phyloP scores from a whole-genome alignment of 2,888 invertebrate species.

The Heliconius charithonia region DNA sequence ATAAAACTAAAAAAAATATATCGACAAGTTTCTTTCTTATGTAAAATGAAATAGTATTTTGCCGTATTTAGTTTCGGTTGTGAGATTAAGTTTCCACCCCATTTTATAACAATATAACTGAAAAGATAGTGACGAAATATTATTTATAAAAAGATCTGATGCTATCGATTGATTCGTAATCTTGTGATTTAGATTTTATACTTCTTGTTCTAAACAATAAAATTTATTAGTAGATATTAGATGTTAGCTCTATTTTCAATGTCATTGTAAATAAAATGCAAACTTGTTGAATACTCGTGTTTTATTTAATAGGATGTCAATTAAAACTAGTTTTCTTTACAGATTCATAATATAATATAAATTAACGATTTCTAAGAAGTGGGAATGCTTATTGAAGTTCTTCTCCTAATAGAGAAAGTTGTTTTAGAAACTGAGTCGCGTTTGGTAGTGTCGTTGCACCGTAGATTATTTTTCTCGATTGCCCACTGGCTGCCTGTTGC shows the following conservation, averaged over 20 bases:
- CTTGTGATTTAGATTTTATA: slow-evolving; percentile 84
- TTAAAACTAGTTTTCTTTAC: slow-evolving; percentile 23
- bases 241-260: slow-evolving; percentile 84
- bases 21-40: slow-evolving; percentile 50
- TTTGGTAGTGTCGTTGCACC: slow-evolving; percentile 97
- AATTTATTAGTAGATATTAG: slow-evolving; percentile 81
- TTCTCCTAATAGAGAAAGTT: slow-evolving; percentile 91
- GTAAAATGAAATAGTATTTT: slow-evolving; percentile 13
- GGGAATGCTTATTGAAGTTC: slow-evolving; percentile 85
- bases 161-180: slow-evolving; percentile 70
- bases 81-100: slow-evolving; percentile 38
- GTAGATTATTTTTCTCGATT: slow-evolving; percentile 93
- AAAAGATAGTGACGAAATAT: slow-evolving; percentile 50
- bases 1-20: slow-evolving; percentile 53
- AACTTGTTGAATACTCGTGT: slow-evolving; percentile 81
- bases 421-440: slow-evolving; percentile 96
- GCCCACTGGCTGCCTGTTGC: slow-evolving; percentile 87
- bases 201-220: slow-evolving; percentile 84
- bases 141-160: slow-evolving; percentile 68
- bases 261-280: slow-evolving; percentile 85
- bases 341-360: slow-evolving; percentile 39
- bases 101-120: slow-evolving; percentile 48
- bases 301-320: slow-evolving; percentile 56
- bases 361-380: slow-evolving; percentile 35
- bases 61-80: slow-evolving; percentile 35